Percentiles rank a stretch among this genome's conserved stretches.
Evolutionary conservation across 2,888 invertebrate species (phyloP).

Genomic region (Scaptodrosophila latifasciaeformis): DNA sequence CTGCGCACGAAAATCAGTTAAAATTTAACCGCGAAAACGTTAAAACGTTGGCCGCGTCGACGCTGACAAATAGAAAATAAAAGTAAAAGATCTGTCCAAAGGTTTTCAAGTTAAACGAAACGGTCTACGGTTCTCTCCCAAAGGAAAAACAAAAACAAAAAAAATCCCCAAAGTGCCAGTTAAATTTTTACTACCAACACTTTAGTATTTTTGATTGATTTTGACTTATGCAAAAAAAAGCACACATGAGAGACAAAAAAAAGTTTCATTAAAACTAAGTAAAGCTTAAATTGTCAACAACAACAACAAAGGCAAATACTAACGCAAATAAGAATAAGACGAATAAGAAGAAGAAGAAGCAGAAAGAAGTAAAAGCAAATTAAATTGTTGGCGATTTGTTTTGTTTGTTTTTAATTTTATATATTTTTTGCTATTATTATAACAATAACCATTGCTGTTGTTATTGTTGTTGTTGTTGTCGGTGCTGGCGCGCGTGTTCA

Average conservation of each 20-base stretch:
- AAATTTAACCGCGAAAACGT: slow-evolving; percentile 63
- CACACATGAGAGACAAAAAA: slow-evolving; percentile 25
- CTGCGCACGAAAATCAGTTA: slow-evolving; percentile 46
- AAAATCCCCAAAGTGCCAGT: not conserved
- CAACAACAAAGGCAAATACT: slow-evolving; percentile 30
- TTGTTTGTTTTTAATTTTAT: not conserved
- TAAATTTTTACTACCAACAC: slow-evolving; percentile 1
- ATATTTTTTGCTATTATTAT: slow-evolving; percentile 3
- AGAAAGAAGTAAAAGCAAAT: not conserved
- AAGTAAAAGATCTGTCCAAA: not conserved
- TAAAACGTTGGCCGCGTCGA: slow-evolving; percentile 48
- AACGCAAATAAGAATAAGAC: slow-evolving; percentile 12
- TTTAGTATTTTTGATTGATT: slow-evolving; percentile 42
- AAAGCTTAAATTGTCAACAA: not conserved
- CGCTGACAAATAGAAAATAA: slow-evolving; percentile 15
- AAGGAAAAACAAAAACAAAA: too few relatives aligned
- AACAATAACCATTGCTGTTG: too few relatives aligned
- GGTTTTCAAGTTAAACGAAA: slow-evolving; percentile 1
- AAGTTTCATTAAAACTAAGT: slow-evolving; percentile 25
- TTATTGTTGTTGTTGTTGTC: too few relatives aligned
- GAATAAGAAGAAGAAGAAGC: slow-evolving; percentile 32
- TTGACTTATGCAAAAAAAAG: slow-evolving; percentile 23
- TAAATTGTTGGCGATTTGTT: too few relatives aligned
- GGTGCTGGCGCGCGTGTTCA: not conserved
- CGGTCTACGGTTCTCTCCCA: not conserved